These are phyloP conservation scores for Chaenodraco wilsoni DNA, from an alignment of 2,797 vertebrate genomes.

Conservation along the genomic window DNA sequence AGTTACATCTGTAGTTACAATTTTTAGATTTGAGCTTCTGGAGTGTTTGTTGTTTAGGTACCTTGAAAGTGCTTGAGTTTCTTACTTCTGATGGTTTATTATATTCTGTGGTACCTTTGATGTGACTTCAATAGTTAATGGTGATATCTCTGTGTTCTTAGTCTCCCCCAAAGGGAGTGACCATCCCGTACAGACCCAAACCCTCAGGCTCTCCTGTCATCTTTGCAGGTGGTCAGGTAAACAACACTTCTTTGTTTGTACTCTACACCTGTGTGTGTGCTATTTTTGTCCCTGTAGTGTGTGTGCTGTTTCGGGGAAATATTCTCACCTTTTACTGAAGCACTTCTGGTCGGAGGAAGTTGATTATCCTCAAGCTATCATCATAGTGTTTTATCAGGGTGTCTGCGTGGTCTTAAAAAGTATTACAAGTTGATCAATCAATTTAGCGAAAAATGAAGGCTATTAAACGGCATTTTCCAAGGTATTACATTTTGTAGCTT, in stretches of 20 bases:
- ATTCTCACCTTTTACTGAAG: not conserved
- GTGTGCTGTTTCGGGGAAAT: not conserved
- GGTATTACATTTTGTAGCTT: no score
- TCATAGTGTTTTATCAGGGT: not conserved
- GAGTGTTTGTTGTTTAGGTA: no score
- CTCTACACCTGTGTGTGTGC: not conserved
- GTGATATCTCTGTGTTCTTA: conserved; percentile 58
- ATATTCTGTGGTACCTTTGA: not conserved
- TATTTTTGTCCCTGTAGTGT: not conserved
- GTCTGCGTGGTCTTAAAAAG: no score
- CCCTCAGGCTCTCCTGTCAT: conserved; percentile 96
- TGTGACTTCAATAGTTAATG: not conserved
- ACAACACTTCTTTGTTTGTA: conserved; percentile 5
- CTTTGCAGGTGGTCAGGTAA: conserved; percentile 98
- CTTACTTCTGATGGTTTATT: not conserved
- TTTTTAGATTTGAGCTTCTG: no score
- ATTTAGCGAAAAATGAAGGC: no score
- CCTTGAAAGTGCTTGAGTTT: no score
- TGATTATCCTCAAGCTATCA: not conserved
- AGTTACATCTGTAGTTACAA: no score
- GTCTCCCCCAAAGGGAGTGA: conserved; percentile 96
- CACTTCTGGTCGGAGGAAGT: conserved; percentile 3
- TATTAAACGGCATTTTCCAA: no score
- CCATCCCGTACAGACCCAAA: conserved; percentile 97
- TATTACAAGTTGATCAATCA: no score